Evolutionary conservation across 2,797 vertebrate genomes (phyloP), one percentile per base, ranked within the genome.

Genomic region (Pipistrellus nathusii): DNA sequence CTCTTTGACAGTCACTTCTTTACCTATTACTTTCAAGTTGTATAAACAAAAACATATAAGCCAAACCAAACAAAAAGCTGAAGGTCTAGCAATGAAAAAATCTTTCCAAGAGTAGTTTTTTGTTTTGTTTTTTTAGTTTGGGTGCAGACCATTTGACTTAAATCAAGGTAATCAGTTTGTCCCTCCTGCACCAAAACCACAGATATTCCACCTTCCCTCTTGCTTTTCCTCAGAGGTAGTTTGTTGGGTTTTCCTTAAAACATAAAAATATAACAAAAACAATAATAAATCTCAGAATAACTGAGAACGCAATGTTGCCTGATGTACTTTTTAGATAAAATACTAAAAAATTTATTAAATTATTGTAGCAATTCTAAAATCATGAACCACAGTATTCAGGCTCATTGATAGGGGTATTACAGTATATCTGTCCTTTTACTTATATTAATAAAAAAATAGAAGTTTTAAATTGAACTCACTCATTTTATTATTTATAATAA

Each of bases 401-500:
- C 83, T 84, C 30, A 78, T 75, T 73, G 27, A 88, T 23, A 48
- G 20, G 66, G 6, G 7, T 87, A 62, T 78, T 59, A 85, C 3
- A 85, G 8, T 73, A 30, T 66, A 27, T 62, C 32, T 64, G 12
- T 13, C 38, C 38, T 73, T 96, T 87, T 75, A 88, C 5, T 32
- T 64, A 73, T 25, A 23, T 57, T 78, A 95, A 53, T 73, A 38
- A 85, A 88, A 95, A 95, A 95, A 72, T 9, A 21, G n/a, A 9
- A 87, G 27, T 80, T 85, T 94, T 76, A 86, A 94, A 73, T 41
- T 83, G 41, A 94, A 72, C 25, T 53, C 18, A 91, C 55, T 85
- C 25, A 91, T 85, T 89, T 93, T 91, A 55, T 38, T 84, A 32
- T n/a, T 85, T 85, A 73, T 48, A 91, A 73, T 57, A 92, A 85